Evolutionary conservation across 2,888 invertebrate species (phyloP), one percentile per base, ranked within the genome.

Genomic region (Alcis repandata): DNA sequence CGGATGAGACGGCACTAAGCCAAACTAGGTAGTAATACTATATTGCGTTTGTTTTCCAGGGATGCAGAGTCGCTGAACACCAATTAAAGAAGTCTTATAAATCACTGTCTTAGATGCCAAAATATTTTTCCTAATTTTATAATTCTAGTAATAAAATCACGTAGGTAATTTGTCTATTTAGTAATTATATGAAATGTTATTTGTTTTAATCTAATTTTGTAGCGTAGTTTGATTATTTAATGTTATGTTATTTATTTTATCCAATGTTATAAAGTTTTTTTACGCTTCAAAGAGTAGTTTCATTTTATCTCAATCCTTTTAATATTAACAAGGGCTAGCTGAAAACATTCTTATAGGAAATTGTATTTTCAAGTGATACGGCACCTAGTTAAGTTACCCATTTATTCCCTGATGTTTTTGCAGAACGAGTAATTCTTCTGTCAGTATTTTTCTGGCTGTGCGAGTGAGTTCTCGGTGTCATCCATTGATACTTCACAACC

Each of bases 21-120:
- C n/a, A n/a, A n/a, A n/a, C n/a, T n/a, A n/a, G n/a, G n/a, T n/a
- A 27, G 27, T 27, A 27, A 27, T 4, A 27, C 2, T 2, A 27
- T 4, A 27, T 27, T 27, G 27, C 27, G 27, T 40, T 10, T 22
- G n/a, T 46, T 3, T 46, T 83, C 59, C 82, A 87, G 88, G 69
- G 87, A 87, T 27, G 80, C 74, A 0, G 87, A 86, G 65, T 86
- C 87, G 0, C 76, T 72, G 70, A 70, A 71, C 43, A 82, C 80
- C 13, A 27, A 54, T 20, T 61, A 33, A 48, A 43, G 10, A n/a
- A 19, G 27, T 38, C 11, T 8, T 17, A 27, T 2, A 27, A 27
- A 27, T 27, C 27, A 6, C n/a, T 27, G 27, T 27, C 27, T 38
- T 19, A 11, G 15, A 13, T 46, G 46, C 27, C 27, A 27, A 46